Conservation (phyloP, 2,113 vertebrate genomes). For the Actenoides lindsayi region DNA sequence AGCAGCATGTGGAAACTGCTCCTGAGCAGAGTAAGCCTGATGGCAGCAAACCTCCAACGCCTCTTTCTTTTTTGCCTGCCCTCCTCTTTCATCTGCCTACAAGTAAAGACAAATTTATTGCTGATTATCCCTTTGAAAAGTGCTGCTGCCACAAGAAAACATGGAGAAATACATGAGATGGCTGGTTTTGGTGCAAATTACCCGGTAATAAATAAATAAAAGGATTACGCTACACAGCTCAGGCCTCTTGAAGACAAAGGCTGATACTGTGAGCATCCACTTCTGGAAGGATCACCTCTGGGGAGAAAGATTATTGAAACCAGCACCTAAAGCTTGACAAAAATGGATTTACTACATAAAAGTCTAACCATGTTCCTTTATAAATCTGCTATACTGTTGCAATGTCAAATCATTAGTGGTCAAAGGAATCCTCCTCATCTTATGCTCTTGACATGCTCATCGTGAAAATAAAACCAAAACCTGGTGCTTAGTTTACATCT, state of each 20-base stretch:
- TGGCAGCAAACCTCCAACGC: neutral
- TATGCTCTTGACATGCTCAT: neutral
- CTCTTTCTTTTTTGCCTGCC: neutral
- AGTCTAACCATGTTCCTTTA: neutral
- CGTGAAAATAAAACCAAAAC: neutral
- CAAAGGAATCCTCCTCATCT: neutral
- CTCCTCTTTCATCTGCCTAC: neutral
- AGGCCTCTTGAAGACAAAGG: neutral
- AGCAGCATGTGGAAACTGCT: neutral
- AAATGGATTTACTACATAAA: neutral
- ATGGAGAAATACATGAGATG: neutral
- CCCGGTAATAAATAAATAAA: neutral
- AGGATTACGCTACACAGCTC: neutral
- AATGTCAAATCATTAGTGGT: neutral
- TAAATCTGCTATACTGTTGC: neutral
- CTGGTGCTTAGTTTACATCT: neutral
- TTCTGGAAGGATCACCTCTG: neutral
- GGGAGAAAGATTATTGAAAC: neutral
- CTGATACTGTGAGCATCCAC: neutral
- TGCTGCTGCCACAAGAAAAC: neutral
- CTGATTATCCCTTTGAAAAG: neutral
- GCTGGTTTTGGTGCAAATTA: neutral
- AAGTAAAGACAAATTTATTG: neutral
- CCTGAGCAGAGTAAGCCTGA: neutral
- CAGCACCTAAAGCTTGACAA: neutral